Evolutionary conservation across 2,113 vertebrate genomes (phyloP), one percentile per base, ranked within the genome.

Genomic region (Zosterops lateralis): DNA sequence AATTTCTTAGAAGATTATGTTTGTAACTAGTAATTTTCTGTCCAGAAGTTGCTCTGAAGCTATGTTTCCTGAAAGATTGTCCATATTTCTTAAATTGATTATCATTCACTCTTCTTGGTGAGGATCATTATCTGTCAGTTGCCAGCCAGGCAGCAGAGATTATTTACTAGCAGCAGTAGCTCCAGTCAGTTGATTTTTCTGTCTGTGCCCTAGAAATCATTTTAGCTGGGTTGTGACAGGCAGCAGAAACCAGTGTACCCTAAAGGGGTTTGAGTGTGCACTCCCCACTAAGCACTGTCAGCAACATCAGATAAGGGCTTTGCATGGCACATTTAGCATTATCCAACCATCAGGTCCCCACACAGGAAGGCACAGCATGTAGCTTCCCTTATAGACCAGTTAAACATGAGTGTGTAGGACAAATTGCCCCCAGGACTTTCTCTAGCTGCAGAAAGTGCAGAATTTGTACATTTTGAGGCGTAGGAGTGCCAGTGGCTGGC

Each of bases 311-410:
- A 29, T 58, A 51, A 38, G 21, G 40, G 16, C 6, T 56, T 89
- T 3, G 4, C 0, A 1, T 6, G 36, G 57, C 42, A 48, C 48
- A 22, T 61, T 90, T 17, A 74, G 67, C 0, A 0, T 38, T 66
- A n/a, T 32, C 29, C 42, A 58, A 1, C 58, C 79, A 44, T 48
- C 54, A 38, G 51, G 70, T 34, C 17, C 1, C 45, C 48, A 3
- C 1, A 1, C 0, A 0, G 68, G 58, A 65, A 67, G 47, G n/a
- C 28, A 20, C 48, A 79, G n/a, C 6, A 0, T 34, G 17, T 17
- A n/a, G n/a, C 34, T 81, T 76, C 64, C 31, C 38, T 25, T 51
- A 1, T 1, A 70, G 48, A 73, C 42, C 54, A 42, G 20, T 19
- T 21, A 29, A 38, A 14, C n/a, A 73, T 21, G 64, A 26, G 20